Evolutionary conservation across 2,888 invertebrate genomes (phyloP), one percentile per base, ranked within the genome.

Genomic region (Myopa testacea): DNA sequence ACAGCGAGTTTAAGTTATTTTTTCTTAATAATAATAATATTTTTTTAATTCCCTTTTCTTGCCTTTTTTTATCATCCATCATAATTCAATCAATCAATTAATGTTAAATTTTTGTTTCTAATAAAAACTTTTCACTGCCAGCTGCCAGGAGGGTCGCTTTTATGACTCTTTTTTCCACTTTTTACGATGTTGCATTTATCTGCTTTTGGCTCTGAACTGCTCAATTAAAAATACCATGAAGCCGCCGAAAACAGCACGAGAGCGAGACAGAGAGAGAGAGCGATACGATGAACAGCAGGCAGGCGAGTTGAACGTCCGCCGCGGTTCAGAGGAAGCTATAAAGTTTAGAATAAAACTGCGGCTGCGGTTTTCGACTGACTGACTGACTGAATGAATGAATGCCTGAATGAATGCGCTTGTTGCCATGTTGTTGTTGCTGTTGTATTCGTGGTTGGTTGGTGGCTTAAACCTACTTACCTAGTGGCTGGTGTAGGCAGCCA

Each of bases 401-500:
- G 26, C 1, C 26, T 1, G 26, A 26, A 26, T 26, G 26, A 26
- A 26, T 26, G 26, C 77, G 34, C 55, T 19, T 40, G 77, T 74
- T 63, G 71, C 78, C 40, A 45, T 62, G 34, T 74, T 69, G 69
- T 77, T 77, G 58, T 38, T 37, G 38, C 26, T 65, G 63, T 19
- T 77, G 68, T 50, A 1, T n/a, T 50, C 26, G 69, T 34, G 4
- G 26, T 45, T 5, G 40, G 62, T 63, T 45, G 73, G n/a, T n/a
- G 16, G 40, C 62, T 73, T 62, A 73, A 73, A 77, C 76, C 80
- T 78, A 80, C 82, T 82, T 81, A 79, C 79, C 80, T 74, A 82
- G 78, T 81, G 79, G 78, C 81, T 81, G 83, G 80, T 80, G 81
- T 81, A 76, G 80, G 81, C 74, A 63, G 73, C 19, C n/a, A 26